These are phyloP conservation scores for Microctenopoma steveboyesi DNA, from an alignment of 2,797 vertebrate species.

Conservation along the genomic window DNA sequence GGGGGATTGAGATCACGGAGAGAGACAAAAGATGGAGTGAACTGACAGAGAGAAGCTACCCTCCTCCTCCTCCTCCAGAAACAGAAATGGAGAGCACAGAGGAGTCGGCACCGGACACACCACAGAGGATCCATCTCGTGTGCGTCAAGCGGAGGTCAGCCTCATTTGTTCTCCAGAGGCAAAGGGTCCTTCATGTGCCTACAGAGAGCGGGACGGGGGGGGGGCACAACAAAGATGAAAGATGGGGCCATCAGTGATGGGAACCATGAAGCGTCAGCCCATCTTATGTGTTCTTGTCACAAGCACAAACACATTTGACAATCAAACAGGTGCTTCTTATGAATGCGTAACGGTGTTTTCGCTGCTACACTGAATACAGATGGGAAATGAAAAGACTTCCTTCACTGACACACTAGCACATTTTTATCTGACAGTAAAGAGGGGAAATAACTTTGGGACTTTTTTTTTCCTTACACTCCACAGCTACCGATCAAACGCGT, in stretches of 20 bases:
- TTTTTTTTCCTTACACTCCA: too few species aligned
- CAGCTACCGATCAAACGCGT: too few species aligned
- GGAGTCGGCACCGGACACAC: constrained; percentile 7
- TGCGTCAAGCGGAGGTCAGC: constrained; percentile 55
- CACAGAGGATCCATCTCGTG: constrained; percentile 34
- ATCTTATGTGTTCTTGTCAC: constrained; percentile 33
- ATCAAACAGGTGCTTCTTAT: constrained; percentile 60
- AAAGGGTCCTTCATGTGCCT: constrained; percentile 57
- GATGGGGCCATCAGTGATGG: constrained; percentile 37
- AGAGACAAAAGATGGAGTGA: constrained; percentile 34
- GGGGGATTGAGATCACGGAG: constrained; percentile 33
- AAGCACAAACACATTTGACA: constrained; percentile 54
- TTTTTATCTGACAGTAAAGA: too few species aligned
- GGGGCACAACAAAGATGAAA: constrained; percentile 43
- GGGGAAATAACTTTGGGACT: too few species aligned
- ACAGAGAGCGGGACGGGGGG: constrained; percentile 5
- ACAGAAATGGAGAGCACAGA: constrained; percentile 42
- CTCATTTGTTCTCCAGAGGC: constrained; percentile 61
- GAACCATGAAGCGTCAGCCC: constrained; percentile 61
- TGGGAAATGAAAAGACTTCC: constrained; percentile 8
- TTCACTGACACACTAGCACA: background rate
- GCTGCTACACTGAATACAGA: constrained; percentile 14
- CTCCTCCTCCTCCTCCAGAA: constrained; percentile 34
- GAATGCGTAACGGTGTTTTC: constrained; percentile 49
- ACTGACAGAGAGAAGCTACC: constrained; percentile 5